Evolutionary conservation across 2,797 vertebrate genomes (phyloP).

Genomic region (Tauraco hartlaubi): DNA sequence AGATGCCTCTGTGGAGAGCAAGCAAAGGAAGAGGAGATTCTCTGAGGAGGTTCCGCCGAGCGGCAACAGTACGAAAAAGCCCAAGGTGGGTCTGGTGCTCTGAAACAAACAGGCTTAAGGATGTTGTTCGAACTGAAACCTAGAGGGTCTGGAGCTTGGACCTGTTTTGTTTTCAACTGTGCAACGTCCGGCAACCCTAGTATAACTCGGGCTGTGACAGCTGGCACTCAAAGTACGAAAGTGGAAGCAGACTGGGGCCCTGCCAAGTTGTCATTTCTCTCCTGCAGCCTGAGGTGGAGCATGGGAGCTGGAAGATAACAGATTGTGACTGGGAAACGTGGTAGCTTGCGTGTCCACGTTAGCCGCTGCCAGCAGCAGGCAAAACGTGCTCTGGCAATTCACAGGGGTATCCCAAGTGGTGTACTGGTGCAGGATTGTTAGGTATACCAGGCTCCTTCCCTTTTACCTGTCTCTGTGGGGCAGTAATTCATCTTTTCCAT

Average conservation of each 20-base stretch:
- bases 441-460: background rate
- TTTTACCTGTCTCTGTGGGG: background rate
- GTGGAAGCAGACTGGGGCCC: background rate
- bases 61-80: constrained; percentile 88
- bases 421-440: background rate
- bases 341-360: background rate
- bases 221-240: background rate
- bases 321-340: background rate
- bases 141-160: background rate
- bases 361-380: background rate
- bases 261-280: background rate
- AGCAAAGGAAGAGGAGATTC: constrained; percentile 88
- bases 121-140: background rate
- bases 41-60: constrained; percentile 87
- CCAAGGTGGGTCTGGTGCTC: constrained; percentile 82
- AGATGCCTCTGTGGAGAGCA: constrained; percentile 83
- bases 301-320: background rate
- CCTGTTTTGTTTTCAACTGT: background rate
- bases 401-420: accelerated
- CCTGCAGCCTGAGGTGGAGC: background rate
- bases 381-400: background rate
- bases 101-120: background rate
- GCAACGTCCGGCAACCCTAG: background rate
- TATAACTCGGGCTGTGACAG: background rate
- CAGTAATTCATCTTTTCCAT: background rate